phyloP scores from a whole-genome alignment of 2,888 invertebrate species.

The Cetonia aurata region DNA sequence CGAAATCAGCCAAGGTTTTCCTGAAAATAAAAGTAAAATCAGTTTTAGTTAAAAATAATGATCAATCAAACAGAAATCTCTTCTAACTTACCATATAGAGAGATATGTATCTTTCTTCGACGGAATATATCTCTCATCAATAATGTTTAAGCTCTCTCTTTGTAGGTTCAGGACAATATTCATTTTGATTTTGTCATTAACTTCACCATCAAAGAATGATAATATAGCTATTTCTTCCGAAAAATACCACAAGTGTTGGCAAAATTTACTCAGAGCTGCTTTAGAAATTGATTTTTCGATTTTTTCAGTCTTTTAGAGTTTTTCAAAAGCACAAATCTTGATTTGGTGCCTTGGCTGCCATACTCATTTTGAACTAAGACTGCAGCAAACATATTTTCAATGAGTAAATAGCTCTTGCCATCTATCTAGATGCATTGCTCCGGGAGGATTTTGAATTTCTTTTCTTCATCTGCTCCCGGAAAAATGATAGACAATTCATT shows the following conservation, averaged over 20 bases:
- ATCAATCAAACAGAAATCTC: not conserved
- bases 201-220: not conserved
- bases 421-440: not conserved
- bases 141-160: no score
- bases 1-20: not conserved
- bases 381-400: slow-evolving; percentile 2
- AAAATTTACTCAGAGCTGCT: not conserved
- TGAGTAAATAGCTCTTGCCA: not conserved
- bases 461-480: not conserved
- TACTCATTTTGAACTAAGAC: not conserved
- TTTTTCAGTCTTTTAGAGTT: not conserved
- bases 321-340: slow-evolving; percentile 11
- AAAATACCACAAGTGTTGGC: no score
- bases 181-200: not conserved
- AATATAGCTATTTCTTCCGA: not conserved
- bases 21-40: slow-evolving; percentile 3
- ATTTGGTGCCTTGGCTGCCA: slow-evolving; percentile 10
- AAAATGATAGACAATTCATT: slow-evolving; percentile 10
- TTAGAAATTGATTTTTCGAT: not conserved
- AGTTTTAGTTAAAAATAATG: not conserved
- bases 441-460: no score
- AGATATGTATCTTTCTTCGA: no score
- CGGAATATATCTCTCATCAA: no score
- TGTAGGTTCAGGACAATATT: no score
- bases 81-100: no score